phyloP scores from a whole-genome alignment of 2,888 invertebrate species.

The Octodonta nipae region DNA sequence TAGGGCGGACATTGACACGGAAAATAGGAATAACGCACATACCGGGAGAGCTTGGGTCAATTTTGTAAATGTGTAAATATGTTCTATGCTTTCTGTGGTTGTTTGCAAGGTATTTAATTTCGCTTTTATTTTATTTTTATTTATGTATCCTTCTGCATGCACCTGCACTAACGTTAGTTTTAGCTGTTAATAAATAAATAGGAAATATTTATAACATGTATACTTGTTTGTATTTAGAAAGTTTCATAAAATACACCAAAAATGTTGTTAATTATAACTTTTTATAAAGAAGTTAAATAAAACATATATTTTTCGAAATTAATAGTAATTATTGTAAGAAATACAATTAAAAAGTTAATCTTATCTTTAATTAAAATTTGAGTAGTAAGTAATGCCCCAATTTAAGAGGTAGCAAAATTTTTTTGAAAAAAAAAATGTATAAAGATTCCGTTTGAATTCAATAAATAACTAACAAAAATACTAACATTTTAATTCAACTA shows the following conservation, averaged over 20 bases:
- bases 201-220: slow-evolving; percentile 6
- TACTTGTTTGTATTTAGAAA: not conserved
- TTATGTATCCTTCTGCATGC: no score
- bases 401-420: no score
- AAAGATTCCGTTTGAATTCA: no score
- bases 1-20: slow-evolving; percentile 12
- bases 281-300: slow-evolving; percentile 2
- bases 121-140: slow-evolving; percentile 18
- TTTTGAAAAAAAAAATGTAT: no score
- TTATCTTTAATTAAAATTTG: no score
- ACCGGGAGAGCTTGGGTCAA: slow-evolving; percentile 34
- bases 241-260: not conserved
- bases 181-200: no score
- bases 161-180: slow-evolving; percentile 11
- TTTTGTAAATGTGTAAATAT: slow-evolving; percentile 38
- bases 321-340: no score
- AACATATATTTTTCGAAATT: no score
- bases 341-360: no score
- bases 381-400: no score
- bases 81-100: slow-evolving; percentile 27
- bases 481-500: no score
- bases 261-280: slow-evolving; percentile 3
- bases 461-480: no score
- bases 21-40: slow-evolving; percentile 15
- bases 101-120: slow-evolving; percentile 22